phyloP scores from a whole-genome alignment of 2,888 invertebrate species.

The Nymphalis c-album region DNA sequence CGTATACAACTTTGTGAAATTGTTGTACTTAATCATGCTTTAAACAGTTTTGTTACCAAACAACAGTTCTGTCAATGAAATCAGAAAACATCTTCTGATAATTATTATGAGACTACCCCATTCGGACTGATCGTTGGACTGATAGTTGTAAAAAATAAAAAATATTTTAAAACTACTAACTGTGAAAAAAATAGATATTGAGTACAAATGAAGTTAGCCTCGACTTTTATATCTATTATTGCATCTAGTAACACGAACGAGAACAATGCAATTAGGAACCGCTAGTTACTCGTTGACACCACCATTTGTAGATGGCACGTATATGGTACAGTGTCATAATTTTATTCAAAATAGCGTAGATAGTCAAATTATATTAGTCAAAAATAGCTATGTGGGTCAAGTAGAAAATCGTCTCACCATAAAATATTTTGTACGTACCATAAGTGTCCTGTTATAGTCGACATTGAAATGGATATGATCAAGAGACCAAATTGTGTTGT shows the following conservation, averaged over 20 bases:
- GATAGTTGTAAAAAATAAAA: too few relatives aligned
- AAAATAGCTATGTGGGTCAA: slow-evolving; percentile 44
- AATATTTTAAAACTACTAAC: neutral
- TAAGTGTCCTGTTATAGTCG: slow-evolving; percentile 28
- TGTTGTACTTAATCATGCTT: too few relatives aligned
- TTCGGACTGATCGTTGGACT: too few relatives aligned
- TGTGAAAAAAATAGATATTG: neutral
- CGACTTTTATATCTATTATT: slow-evolving; percentile 23
- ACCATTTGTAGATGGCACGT: slow-evolving; percentile 30
- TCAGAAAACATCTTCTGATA: too few relatives aligned
- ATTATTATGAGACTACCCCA: too few relatives aligned
- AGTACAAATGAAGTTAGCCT: slow-evolving; percentile 8
- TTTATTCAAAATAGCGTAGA: slow-evolving; percentile 26
- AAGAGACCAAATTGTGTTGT: slow-evolving; percentile 8
- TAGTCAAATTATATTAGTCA: slow-evolving; percentile 30
- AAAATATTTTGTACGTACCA: slow-evolving; percentile 27
- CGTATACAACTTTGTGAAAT: too few relatives aligned
- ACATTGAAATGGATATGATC: slow-evolving; percentile 22
- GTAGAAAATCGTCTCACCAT: slow-evolving; percentile 29
- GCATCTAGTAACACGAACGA: slow-evolving; percentile 47
- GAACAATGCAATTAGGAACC: slow-evolving; percentile 64
- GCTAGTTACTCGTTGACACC: slow-evolving; percentile 45
- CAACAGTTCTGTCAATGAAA: too few relatives aligned
- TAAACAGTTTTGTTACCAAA: too few relatives aligned
- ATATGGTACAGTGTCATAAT: slow-evolving; percentile 26